Evolutionary conservation across 2,888 invertebrate genomes (phyloP).

Genomic region (Malthinus seriepunctatus): DNA sequence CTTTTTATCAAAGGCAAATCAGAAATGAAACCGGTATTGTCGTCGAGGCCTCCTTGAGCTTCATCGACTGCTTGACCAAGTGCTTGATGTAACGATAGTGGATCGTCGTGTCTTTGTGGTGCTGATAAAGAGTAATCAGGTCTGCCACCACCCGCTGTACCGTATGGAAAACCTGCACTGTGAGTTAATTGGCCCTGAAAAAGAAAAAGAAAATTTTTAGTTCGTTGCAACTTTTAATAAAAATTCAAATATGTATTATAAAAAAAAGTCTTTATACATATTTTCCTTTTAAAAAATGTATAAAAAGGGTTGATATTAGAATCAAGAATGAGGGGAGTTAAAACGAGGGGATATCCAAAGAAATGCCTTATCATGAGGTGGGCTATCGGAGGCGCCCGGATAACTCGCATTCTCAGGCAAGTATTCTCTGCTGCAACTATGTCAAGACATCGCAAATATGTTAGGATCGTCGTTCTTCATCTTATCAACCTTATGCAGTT

Average conservation of each 20-base stretch:
- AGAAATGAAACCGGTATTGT: slow-evolving; percentile 85
- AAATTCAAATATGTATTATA: background rate
- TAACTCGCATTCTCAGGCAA: slow-evolving; percentile 41
- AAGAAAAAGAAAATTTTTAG: slow-evolving; percentile 4
- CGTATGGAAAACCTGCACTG: slow-evolving; percentile 53
- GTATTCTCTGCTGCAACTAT: slow-evolving; percentile 44
- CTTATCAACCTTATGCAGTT: slow-evolving; percentile 37
- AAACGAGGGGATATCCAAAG: slow-evolving; percentile 29
- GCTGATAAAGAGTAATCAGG: slow-evolving; percentile 51
- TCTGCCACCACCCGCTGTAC: slow-evolving; percentile 60
- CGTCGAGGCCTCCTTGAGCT: slow-evolving; percentile 71
- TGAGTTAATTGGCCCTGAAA: slow-evolving; percentile 53
- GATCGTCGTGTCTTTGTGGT: slow-evolving; percentile 64
- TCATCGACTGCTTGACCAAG: slow-evolving; percentile 75
- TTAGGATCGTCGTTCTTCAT: slow-evolving; percentile 44
- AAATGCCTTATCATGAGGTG: slow-evolving; percentile 30
- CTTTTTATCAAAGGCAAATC: slow-evolving; percentile 89
- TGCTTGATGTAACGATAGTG: slow-evolving; percentile 81
- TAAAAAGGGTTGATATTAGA: slow-evolving; percentile 13
- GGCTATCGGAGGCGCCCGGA: slow-evolving; percentile 33
- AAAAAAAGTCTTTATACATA: background rate
- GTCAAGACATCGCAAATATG: slow-evolving; percentile 50
- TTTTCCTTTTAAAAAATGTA: slow-evolving; percentile 7
- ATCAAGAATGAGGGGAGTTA: slow-evolving; percentile 16
- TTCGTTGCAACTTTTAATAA: background rate